These are phyloP conservation scores for Dipodomys ordii DNA, from an alignment of 2,113 vertebrate genomes.

Conservation along the genomic window DNA sequence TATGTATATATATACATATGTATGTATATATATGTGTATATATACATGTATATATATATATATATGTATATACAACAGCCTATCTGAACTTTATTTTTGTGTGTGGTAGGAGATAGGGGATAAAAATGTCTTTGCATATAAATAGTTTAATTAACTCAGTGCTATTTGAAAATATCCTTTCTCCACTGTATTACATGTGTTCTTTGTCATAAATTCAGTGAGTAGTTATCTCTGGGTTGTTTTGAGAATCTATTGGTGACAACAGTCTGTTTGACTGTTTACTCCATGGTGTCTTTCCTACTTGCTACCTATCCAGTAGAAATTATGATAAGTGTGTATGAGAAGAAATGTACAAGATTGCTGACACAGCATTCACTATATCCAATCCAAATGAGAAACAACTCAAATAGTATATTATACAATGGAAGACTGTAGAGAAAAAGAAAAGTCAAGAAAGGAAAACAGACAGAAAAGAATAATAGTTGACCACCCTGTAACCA, in stretches of 20 bases:
- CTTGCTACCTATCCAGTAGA: neutral
- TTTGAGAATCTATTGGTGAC: neutral
- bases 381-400: neutral
- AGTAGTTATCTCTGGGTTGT: neutral
- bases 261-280: neutral
- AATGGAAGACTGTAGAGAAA: neutral
- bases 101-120: neutral
- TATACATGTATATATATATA: no score
- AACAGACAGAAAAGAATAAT: neutral
- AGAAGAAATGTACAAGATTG: neutral
- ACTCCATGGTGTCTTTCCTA: neutral
- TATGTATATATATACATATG: neutral
- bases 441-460: neutral
- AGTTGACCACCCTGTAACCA: rapidly evolving
- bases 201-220: neutral
- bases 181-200: neutral
- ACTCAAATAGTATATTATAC: neutral
- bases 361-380: neutral
- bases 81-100: slow-evolving; percentile 32
- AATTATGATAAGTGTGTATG: neutral
- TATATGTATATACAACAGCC: neutral
- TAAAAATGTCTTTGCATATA: slow-evolving; percentile 36
- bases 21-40: no score
- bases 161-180: slow-evolving; percentile 19
- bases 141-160: neutral